A percentile compares a stretch with the other conserved stretches of the same genome.
phyloP scores from a whole-genome alignment of 2,888 invertebrate genomes.

The Cephus runcator region DNA sequence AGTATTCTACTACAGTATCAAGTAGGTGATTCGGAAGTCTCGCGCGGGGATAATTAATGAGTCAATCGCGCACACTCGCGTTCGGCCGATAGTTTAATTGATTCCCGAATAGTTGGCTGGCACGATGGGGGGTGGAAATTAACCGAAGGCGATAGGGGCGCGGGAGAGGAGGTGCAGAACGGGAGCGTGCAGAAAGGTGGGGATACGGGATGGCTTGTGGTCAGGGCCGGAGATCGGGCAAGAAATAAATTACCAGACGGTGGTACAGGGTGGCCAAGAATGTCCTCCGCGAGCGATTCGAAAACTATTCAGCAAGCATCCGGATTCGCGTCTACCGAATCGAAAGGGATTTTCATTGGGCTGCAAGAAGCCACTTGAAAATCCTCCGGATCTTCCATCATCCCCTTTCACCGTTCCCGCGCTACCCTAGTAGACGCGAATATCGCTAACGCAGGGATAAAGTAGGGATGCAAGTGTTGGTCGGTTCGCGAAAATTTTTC shows the following conservation, averaged over 20 bases:
- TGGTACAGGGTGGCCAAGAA: conserved; percentile 42
- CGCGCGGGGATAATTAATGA: conserved; percentile 46
- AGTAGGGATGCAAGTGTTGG: too few species aligned
- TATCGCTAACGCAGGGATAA: too few species aligned
- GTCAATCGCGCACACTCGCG: conserved; percentile 44
- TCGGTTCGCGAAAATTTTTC: too few species aligned
- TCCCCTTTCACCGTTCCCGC: too few species aligned
- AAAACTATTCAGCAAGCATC: conserved; percentile 13
- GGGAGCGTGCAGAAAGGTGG: too few species aligned
- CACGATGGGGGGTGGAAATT: conserved; percentile 11
- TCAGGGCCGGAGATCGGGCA: conserved; percentile 51
- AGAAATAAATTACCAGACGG: conserved; percentile 60
- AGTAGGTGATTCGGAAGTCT: background rate
- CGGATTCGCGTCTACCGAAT: too few species aligned
- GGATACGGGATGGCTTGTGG: conserved; percentile 38
- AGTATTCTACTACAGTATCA: too few species aligned
- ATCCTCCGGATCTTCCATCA: too few species aligned
- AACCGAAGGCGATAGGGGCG: background rate
- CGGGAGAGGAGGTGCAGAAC: conserved; percentile 2
- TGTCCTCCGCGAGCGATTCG: conserved; percentile 25
- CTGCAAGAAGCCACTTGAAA: too few species aligned
- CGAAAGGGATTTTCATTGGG: too few species aligned
- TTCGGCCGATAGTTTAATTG: conserved; percentile 57
- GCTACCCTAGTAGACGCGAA: too few species aligned
- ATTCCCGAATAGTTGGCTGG: conserved; percentile 57